A percentile compares a stretch with the other conserved stretches of the same genome.
Conservation (phyloP, 53 echinoderm and acorn worm genomes). For the Stichopus horrens region DNA sequence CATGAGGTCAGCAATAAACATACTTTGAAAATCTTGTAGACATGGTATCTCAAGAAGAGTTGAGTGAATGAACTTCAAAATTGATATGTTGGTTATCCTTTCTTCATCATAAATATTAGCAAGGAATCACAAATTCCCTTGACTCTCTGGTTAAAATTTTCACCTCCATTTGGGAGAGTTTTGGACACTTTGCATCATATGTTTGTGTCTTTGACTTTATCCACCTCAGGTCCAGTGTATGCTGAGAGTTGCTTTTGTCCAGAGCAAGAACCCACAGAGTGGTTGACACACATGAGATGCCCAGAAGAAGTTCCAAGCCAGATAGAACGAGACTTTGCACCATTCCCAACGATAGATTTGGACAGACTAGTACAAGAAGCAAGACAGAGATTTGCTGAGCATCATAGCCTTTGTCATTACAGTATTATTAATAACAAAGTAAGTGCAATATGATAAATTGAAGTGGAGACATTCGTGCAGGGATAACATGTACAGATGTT, state of each 20-base stretch:
- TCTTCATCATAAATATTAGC: too few species aligned
- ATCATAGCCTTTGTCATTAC: slow-evolving; percentile 93
- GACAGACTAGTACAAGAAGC: slow-evolving; percentile 64
- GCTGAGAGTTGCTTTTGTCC: slow-evolving; percentile 92
- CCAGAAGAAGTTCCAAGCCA: slow-evolving; percentile 66
- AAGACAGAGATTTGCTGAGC: slow-evolving; percentile 62
- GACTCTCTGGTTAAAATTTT: too few species aligned
- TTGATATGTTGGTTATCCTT: too few species aligned
- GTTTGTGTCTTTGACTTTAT: too few species aligned
- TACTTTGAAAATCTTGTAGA: too few species aligned
- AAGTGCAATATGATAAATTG: slow-evolving; percentile 21
- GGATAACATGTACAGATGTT: background rate
- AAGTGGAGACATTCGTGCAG: too few species aligned
- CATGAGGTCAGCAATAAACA: too few species aligned
- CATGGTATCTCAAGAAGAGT: too few species aligned
- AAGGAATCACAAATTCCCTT: too few species aligned
- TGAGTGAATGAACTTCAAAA: too few species aligned
- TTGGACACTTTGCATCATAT: too few species aligned
- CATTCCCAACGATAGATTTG: slow-evolving; percentile 79
- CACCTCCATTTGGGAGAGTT: too few species aligned
- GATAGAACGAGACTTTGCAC: slow-evolving; percentile 65
- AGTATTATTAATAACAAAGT: slow-evolving; percentile 85
- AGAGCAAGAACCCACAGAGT: slow-evolving; percentile 54
- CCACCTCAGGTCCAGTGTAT: slow-evolving; percentile 67
- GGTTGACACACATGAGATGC: slow-evolving; percentile 73